Evolutionary conservation across 2,113 vertebrate genomes (phyloP).

Genomic region (Strix aluco): DNA sequence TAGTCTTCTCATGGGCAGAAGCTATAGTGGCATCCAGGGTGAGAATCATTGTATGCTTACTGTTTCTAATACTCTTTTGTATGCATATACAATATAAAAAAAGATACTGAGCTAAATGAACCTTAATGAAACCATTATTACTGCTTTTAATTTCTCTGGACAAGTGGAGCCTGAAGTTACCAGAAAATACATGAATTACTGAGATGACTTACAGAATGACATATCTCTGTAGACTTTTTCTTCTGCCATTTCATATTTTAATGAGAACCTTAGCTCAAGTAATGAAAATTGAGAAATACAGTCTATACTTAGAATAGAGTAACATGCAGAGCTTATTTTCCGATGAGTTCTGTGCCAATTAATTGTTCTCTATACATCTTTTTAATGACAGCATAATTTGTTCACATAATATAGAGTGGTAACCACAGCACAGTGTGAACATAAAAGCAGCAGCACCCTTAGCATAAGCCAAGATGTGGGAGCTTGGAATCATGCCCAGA

Average conservation of each 20-base stretch:
- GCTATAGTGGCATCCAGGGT: not conserved
- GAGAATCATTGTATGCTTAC: not conserved
- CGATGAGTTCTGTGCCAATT: not conserved
- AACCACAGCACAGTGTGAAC: slow-evolving; percentile 32
- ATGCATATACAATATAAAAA: not conserved
- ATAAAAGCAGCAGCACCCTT: slow-evolving; percentile 29
- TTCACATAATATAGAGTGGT: not conserved
- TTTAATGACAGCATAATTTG: slow-evolving; percentile 30
- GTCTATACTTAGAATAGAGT: not conserved
- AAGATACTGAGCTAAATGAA: not conserved
- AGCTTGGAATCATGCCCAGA: slow-evolving; percentile 30
- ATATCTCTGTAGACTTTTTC: not conserved
- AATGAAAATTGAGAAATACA: not conserved
- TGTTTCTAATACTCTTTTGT: not conserved
- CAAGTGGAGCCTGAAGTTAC: not conserved
- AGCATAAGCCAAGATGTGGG: slow-evolving; percentile 21
- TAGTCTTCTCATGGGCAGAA: not conserved
- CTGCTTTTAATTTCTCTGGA: not conserved
- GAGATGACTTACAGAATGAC: not conserved
- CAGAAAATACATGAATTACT: not conserved
- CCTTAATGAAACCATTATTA: not conserved
- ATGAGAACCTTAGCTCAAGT: slow-evolving; percentile 17
- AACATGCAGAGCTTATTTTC: not conserved
- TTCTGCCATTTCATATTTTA: slow-evolving; percentile 21
- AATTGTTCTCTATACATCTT: not conserved